These are phyloP conservation scores for Aphelenchoides fujianensis DNA, from an alignment of 1,140 invertebrate species.

Conservation along the genomic window DNA sequence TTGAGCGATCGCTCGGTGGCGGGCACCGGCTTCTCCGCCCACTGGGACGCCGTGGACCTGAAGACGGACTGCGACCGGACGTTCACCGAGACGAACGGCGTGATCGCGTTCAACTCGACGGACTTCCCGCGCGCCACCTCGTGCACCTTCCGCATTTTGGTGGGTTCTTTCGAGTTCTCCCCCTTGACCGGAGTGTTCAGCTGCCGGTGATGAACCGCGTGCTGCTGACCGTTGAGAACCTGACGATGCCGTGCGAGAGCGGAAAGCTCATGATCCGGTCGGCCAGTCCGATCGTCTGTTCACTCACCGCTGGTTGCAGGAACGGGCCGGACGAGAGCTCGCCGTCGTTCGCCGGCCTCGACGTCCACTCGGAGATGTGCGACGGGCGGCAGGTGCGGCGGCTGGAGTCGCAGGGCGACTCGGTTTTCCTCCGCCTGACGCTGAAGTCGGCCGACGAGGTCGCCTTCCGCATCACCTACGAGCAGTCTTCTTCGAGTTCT, in stretches of 20 bases:
- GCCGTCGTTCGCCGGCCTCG: slow-evolving; percentile 45
- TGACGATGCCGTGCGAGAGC: slow-evolving; percentile 45
- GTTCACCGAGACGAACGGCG: slow-evolving; percentile 36
- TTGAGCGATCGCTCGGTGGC: slow-evolving; percentile 59
- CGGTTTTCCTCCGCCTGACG: slow-evolving; percentile 39
- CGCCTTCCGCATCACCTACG: slow-evolving; percentile 60
- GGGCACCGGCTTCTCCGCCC: slow-evolving; percentile 63
- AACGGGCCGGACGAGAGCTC: slow-evolving; percentile 47
- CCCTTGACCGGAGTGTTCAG: slow-evolving; percentile 28
- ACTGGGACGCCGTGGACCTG: slow-evolving; percentile 55
- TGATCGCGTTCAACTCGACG: slow-evolving; percentile 44
- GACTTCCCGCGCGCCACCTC: slow-evolving; percentile 30
- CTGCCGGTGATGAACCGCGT: slow-evolving; percentile 44
- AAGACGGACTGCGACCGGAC: slow-evolving; percentile 55
- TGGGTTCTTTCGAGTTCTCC: slow-evolving; percentile 13
- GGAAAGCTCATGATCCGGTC: slow-evolving; percentile 44
- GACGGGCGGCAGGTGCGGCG: slow-evolving; percentile 22
- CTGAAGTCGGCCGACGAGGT: slow-evolving; percentile 53
- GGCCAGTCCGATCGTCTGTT: neutral
- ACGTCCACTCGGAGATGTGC: slow-evolving; percentile 51
- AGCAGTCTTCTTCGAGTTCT: slow-evolving; percentile 35
- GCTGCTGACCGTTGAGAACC: slow-evolving; percentile 41
- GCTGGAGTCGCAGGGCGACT: slow-evolving; percentile 48
- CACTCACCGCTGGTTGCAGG: slow-evolving; percentile 15
- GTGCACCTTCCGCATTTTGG: slow-evolving; percentile 51